Evolutionary conservation across 2,888 invertebrate genomes (phyloP).

Genomic region (Pegoplata infirma): DNA sequence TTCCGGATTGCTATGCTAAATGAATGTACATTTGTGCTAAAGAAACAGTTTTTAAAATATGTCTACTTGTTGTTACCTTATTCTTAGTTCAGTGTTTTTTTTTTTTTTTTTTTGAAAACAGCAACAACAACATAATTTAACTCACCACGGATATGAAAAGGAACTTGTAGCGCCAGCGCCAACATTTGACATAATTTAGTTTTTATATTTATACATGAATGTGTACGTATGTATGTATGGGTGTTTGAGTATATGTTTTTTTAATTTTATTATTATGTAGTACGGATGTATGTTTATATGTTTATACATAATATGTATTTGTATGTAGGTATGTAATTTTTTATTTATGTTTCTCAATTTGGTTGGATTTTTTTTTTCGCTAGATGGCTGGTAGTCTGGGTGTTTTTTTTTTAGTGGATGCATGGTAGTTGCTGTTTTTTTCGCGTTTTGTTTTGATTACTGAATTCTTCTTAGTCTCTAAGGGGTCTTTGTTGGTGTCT

Average conservation of each 20-base stretch:
- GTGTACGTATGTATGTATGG: not conserved
- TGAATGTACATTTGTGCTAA: not conserved
- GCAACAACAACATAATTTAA: slow-evolving; percentile 25
- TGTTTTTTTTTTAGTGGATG: slow-evolving; percentile 42
- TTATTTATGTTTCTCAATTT: slow-evolving; percentile 37
- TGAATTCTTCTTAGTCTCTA: slow-evolving; percentile 34
- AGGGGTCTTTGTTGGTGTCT: slow-evolving; percentile 9
- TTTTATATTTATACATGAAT: slow-evolving; percentile 40
- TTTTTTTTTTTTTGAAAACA: slow-evolving; percentile 1
- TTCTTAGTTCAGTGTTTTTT: not conserved
- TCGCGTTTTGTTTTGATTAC: slow-evolving; percentile 61
- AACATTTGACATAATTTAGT: slow-evolving; percentile 59
- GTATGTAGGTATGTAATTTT: not conserved
- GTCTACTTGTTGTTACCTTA: not conserved
- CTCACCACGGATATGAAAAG: slow-evolving; percentile 49
- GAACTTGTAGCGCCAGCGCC: slow-evolving; percentile 56
- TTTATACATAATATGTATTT: slow-evolving; percentile 13
- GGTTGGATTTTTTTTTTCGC: slow-evolving; percentile 30
- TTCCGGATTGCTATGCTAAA: slow-evolving; percentile 11
- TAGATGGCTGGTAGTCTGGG: slow-evolving; percentile 20
- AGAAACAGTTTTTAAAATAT: not conserved
- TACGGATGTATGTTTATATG: not conserved
- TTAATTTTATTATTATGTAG: slow-evolving; percentile 10
- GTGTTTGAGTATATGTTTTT: not conserved
- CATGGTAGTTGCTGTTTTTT: slow-evolving; percentile 46